Evolutionary conservation across 2,888 invertebrate genomes (phyloP), one percentile per base, ranked within the genome.

Genomic region (Nyleta sp.): DNA sequence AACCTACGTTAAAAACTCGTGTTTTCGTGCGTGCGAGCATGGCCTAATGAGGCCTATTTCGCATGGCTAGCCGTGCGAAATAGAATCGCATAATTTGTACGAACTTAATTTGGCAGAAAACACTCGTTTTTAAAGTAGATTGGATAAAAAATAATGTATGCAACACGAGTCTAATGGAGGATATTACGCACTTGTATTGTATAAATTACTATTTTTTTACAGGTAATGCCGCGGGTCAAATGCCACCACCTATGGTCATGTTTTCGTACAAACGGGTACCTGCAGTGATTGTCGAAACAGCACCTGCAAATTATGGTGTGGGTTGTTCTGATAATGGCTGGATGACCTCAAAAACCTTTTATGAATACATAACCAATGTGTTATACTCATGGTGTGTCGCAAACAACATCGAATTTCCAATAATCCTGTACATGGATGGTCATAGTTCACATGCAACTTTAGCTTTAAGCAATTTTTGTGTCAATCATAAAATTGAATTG

Each of bases 211-310:
- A 24, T 18, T 57, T 72, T 20, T 67, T 24, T 53, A 8, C 17
- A 48, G 67, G 59, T 20, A 78, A 70, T 42, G 71, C 74, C 18
- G 67, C 60, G 38, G 88, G 86, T 10, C 42, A 68, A 15, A 28
- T 83, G 13, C 81, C 80, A 13, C 84, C 85, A 24, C 83, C 84
- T 28, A 81, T 86, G 80, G 57, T 85, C 20, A 78, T 88, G 40
- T 89, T 82, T 73, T 50, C 78, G 11, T 89, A 89, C 73, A 76
- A 86, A 78, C 80, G 87, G 52, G 79, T 88, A 20, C 88, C 88
- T n/a, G 57, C 71, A 44, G 76, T 73, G 44, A 70, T 87, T 40
- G 76, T 75, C 7, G 59, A 68, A 50, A 81, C 70, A 55, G 80
- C 88, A 48, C 74, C 74, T n/a, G 2, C 15, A 20, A 10, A 50